These are phyloP conservation scores for Protophormia terraenovae DNA, from an alignment of 2,888 invertebrate genomes.

Conservation along the genomic window DNA sequence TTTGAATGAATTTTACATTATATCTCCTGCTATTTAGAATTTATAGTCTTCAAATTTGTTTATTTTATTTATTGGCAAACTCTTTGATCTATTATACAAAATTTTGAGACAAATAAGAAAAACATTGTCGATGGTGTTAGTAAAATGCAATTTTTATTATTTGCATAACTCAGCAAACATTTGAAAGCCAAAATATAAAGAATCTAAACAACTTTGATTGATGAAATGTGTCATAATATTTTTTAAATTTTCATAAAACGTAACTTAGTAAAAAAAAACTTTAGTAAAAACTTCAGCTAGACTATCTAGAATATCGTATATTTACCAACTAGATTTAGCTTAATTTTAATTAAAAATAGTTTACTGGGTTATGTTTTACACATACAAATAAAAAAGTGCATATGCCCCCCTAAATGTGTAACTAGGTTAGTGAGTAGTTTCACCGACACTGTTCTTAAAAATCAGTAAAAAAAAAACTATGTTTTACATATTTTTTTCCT, in stretches of 20 bases:
- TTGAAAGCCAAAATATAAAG: no score
- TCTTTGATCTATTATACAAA: constrained; percentile 57
- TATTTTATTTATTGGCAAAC: constrained; percentile 59
- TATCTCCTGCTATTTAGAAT: not conserved
- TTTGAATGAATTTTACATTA: not conserved
- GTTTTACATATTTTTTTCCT: not conserved
- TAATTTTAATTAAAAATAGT: not conserved
- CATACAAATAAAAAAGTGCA: not conserved
- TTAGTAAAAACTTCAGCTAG: no score
- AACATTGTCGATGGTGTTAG: not conserved
- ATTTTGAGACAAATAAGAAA: constrained; percentile 49
- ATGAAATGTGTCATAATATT: no score
- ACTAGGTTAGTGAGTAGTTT: constrained; percentile 40
- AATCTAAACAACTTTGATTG: no score
- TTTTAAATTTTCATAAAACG: no score
- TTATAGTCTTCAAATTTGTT: constrained; percentile 48
- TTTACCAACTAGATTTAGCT: no score
- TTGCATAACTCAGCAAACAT: constrained; percentile 18
- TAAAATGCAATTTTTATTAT: not conserved
- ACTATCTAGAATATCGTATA: no score
- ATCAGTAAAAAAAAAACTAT: not conserved
- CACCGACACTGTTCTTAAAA: not conserved
- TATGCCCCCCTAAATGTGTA: not conserved
- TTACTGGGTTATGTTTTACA: not conserved
- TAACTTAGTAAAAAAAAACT: no score